Percentiles rank a stretch among this genome's conserved stretches.
Conservation (phyloP, 2,797 vertebrate genomes). For the Urosaurus nigricauda region DNA sequence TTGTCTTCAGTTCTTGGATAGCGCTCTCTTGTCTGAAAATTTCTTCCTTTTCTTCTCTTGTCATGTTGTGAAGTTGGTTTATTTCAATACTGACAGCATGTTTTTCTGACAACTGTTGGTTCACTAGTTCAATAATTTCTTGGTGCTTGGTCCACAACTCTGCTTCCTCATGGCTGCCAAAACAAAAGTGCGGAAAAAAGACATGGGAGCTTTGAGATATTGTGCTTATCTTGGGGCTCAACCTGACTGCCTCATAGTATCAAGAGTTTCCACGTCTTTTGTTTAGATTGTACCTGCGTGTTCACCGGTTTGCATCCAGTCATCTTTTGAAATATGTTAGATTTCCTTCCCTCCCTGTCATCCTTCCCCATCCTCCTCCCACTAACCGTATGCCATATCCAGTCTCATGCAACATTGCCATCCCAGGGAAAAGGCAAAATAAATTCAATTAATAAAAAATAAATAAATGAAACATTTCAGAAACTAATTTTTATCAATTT, state of each 20-base stretch:
- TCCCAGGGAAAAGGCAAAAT: too few species aligned
- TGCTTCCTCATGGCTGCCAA: conserved; percentile 69
- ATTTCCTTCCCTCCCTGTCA: too few species aligned
- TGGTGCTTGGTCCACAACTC: conserved; percentile 55
- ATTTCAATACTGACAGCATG: conserved; percentile 69
- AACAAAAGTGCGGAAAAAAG: neutral
- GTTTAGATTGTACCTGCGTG: too few species aligned
- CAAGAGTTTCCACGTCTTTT: too few species aligned
- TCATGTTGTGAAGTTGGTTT: conserved; percentile 68
- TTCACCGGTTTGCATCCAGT: too few species aligned
- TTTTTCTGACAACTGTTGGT: conserved; percentile 76
- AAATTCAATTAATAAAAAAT: too few species aligned
- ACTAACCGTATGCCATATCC: too few species aligned
- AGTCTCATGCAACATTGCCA: too few species aligned
- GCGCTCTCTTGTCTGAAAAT: conserved; percentile 11
- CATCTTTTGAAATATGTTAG: too few species aligned
- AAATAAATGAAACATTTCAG: too few species aligned
- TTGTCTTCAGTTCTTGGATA: conserved; percentile 57
- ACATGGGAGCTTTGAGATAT: neutral
- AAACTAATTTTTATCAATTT: too few species aligned
- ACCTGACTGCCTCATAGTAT: neutral
- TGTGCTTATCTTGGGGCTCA: neutral
- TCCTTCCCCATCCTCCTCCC: too few species aligned
- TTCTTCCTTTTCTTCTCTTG: conserved; percentile 68
- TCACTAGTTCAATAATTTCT: conserved; percentile 71